phyloP scores from a whole-genome alignment of 2,888 invertebrate species.

The Arrhopalites spinosus region DNA sequence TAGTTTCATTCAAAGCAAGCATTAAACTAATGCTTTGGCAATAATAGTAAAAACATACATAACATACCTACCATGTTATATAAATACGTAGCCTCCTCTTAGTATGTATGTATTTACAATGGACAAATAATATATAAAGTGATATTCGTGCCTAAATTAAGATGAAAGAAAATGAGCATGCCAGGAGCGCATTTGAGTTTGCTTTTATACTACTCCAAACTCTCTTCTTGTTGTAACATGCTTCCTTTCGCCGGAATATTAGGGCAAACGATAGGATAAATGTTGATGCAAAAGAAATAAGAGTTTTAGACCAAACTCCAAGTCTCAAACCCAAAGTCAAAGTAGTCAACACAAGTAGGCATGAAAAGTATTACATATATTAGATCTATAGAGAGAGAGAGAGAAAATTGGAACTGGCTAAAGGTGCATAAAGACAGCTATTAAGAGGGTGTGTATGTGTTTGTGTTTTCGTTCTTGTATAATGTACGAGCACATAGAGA shows the following conservation, averaged over 20 bases:
- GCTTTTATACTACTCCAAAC: background rate
- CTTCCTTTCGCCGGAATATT: slow-evolving; percentile 35
- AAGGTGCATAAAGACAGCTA: slow-evolving; percentile 28
- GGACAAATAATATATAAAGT: background rate
- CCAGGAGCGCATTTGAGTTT: slow-evolving; percentile 16
- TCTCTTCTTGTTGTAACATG: slow-evolving; percentile 5
- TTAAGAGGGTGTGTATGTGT: slow-evolving; percentile 36
- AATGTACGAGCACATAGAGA: background rate
- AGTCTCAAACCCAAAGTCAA: background rate
- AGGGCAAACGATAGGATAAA: slow-evolving; percentile 36
- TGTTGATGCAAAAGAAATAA: slow-evolving; percentile 30
- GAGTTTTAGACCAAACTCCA: background rate
- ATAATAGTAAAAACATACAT: slow-evolving; percentile 19
- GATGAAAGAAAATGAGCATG: slow-evolving; percentile 34
- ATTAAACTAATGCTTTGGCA: slow-evolving; percentile 15
- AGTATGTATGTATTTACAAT: background rate
- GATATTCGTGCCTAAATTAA: slow-evolving; percentile 33
- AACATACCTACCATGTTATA: background rate
- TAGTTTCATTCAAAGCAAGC: slow-evolving; percentile 23
- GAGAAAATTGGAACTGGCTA: slow-evolving; percentile 4
- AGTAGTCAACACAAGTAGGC: background rate
- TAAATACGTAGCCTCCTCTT: background rate
- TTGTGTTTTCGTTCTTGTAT: slow-evolving; percentile 29
- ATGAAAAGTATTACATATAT: background rate
- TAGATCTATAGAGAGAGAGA: background rate